Evolutionary conservation across 2,797 vertebrate genomes (phyloP), one percentile per base, ranked within the genome.

Genomic region (Cryptoblepharus egeriae): DNA sequence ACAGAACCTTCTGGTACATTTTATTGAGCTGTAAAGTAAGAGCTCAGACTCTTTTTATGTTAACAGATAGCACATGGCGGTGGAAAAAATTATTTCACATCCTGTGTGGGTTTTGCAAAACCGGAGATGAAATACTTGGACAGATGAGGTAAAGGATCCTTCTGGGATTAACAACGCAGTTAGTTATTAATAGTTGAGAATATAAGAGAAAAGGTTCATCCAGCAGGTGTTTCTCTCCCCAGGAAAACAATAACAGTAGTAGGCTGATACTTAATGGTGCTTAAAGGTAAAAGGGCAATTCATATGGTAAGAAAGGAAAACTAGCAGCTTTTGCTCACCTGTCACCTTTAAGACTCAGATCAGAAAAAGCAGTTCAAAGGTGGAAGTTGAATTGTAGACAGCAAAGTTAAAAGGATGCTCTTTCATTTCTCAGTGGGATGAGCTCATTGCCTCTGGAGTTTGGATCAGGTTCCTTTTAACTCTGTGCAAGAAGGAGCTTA

Each of bases 351-450:
- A 37, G 63, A 55, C 42, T 32, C 63, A 5, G 30, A 30, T 32
- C 75, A 77, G 32, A 55, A 63, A 77, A 75, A 77, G 65, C 63
- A 67, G 26, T 75, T 75, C 57, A 75, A 75, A 75, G 16, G 35
- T 20, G 4, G 28, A 10, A 22, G 42, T 75, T 75, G 58, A 4
- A 45, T 61, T n/a, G 60, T 45, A 42, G 60, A 42, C 11, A 63
- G 37, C 24, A 9, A 75, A 18, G 18, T 11, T 39, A n/a, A 75
- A 75, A 18, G 57, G 28, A 8, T 45, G 18, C 37, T 42, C 58
- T 63, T 63, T 26, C 15, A 49, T 28, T 49, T 18, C 42, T 37
- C 37, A 26, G 24, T 45, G 15, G 30, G n/a, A 35, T 61, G 35
- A 73, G 57, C 45, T 52, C 16, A 16, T 20, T 39, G 4, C 37